phyloP scores from a whole-genome alignment of 2,888 invertebrate genomes.

The Hartigia nigra region DNA sequence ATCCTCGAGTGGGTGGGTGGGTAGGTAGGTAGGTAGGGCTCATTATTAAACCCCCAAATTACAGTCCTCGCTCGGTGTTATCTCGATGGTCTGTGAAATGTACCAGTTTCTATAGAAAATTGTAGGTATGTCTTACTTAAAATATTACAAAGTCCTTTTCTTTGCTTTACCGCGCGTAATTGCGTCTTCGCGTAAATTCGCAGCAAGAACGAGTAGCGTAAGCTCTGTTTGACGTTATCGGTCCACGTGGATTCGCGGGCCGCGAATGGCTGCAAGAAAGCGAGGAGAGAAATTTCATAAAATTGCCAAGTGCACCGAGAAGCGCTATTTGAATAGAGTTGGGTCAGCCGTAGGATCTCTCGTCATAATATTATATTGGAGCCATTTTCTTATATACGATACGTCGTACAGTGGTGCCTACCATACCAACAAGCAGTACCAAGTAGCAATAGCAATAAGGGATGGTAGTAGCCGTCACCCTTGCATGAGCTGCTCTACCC shows the following conservation, averaged over 20 bases:
- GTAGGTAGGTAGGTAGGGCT: conserved; percentile 10
- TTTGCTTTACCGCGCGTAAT: neutral
- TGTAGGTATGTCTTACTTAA: neutral
- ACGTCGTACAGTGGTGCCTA: conserved; percentile 1
- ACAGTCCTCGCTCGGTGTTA: conserved; percentile 25
- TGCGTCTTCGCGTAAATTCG: neutral
- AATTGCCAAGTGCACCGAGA: conserved; percentile 36
- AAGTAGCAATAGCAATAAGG: neutral
- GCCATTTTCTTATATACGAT: conserved; percentile 11
- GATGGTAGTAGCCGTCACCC: neutral
- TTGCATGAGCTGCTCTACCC: neutral
- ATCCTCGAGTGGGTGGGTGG: conserved; percentile 30
- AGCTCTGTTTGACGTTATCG: neutral
- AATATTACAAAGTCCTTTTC: neutral
- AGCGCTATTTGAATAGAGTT: conserved; percentile 35
- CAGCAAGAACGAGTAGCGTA: neutral
- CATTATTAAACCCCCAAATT: conserved; percentile 57
- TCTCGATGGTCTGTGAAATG: neutral
- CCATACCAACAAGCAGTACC: neutral
- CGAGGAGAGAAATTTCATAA: conserved; percentile 33
- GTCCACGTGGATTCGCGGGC: neutral
- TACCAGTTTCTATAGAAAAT: neutral
- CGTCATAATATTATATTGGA: conserved; percentile 15
- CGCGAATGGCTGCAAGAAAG: neutral
- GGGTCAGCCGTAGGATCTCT: conserved; percentile 30